A percentile compares a stretch with the other conserved stretches of the same genome.
phyloP scores from a whole-genome alignment of 2,113 vertebrate genomes.

The Todiramphus saurophagus region DNA sequence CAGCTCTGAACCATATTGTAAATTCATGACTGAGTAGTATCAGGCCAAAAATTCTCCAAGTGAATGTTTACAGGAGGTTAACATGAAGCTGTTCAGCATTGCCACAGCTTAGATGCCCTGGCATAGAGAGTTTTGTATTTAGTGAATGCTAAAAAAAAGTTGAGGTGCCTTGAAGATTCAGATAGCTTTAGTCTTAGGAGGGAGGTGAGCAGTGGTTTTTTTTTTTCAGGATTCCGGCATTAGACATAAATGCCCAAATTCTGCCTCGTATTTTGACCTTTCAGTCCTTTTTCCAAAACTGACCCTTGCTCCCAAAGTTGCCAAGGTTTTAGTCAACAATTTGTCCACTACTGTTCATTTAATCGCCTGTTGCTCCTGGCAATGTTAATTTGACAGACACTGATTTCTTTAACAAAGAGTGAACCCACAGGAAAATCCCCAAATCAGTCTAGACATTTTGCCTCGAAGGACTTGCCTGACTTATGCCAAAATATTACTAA shows the following conservation, averaged over 20 bases:
- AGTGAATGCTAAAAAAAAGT: neutral
- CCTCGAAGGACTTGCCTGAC: slow-evolving; percentile 45
- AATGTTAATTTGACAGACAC: slow-evolving; percentile 33
- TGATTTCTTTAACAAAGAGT: slow-evolving; percentile 31
- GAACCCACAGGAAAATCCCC: slow-evolving; percentile 47
- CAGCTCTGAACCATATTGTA: neutral
- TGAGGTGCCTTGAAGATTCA: neutral
- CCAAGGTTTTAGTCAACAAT: slow-evolving; percentile 10
- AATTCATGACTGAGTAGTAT: neutral
- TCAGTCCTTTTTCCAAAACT: neutral
- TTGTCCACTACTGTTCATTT: slow-evolving; percentile 32
- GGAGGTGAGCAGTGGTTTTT: accelerated
- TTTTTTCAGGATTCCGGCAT: neutral
- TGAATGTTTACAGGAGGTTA: neutral
- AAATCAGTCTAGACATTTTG: slow-evolving; percentile 62
- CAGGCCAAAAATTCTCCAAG: neutral
- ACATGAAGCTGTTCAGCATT: neutral
- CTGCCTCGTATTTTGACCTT: neutral
- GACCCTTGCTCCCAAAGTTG: neutral
- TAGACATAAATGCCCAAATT: neutral
- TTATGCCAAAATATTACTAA: slow-evolving; percentile 39
- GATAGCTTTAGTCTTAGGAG: neutral
- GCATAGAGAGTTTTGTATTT: neutral
- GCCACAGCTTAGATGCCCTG: neutral
- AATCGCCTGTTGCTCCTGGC: neutral